A percentile compares a stretch with the other conserved stretches of the same genome.
Evolutionary conservation across 2,888 invertebrate species (phyloP).

Genomic region (Drosophila phalerata): DNA sequence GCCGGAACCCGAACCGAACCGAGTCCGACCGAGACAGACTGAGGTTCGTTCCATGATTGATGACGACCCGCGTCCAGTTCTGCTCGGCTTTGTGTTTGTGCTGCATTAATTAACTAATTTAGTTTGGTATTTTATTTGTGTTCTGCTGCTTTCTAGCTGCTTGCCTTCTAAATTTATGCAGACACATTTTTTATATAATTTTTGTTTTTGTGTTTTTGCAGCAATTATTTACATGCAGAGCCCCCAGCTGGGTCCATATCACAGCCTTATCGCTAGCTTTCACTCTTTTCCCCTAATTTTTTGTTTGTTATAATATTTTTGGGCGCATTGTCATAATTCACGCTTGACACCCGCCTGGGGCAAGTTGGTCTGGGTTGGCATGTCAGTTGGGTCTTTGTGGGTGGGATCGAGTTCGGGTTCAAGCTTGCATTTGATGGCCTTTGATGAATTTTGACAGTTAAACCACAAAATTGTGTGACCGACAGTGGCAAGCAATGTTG

Average conservation of each 20-base stretch:
- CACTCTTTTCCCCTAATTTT: conserved; percentile 55
- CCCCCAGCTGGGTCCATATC: conserved; percentile 44
- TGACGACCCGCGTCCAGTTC: conserved; percentile 65
- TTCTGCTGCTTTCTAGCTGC: conserved; percentile 40
- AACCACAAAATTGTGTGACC: conserved; percentile 46
- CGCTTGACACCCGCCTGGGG: conserved; percentile 49
- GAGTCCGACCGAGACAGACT: conserved; percentile 3
- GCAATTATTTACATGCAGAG: conserved; percentile 66
- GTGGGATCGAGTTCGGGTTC: conserved; percentile 16
- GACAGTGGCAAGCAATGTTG: conserved; percentile 8
- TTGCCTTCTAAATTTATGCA: conserved; percentile 64
- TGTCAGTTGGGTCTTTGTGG: conserved; percentile 37
- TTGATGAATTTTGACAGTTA: conserved; percentile 73
- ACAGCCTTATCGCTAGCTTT: conserved; percentile 71
- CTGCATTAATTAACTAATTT: conserved; percentile 82
- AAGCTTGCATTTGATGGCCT: conserved; percentile 58
- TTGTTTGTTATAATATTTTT: conserved; percentile 21
- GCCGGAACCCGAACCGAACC: conserved; percentile 28
- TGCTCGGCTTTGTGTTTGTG: conserved; percentile 41
- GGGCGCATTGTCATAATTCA: conserved; percentile 71
- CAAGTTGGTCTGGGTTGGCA: conserved; percentile 10
- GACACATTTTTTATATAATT: conserved; percentile 42
- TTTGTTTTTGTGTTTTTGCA: conserved; percentile 44
- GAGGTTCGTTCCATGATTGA: conserved; percentile 63
- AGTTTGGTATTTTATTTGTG: conserved; percentile 63